These are phyloP conservation scores for Paracyclopina nana DNA, from an alignment of 1,140 invertebrate species.

Conservation along the genomic window DNA sequence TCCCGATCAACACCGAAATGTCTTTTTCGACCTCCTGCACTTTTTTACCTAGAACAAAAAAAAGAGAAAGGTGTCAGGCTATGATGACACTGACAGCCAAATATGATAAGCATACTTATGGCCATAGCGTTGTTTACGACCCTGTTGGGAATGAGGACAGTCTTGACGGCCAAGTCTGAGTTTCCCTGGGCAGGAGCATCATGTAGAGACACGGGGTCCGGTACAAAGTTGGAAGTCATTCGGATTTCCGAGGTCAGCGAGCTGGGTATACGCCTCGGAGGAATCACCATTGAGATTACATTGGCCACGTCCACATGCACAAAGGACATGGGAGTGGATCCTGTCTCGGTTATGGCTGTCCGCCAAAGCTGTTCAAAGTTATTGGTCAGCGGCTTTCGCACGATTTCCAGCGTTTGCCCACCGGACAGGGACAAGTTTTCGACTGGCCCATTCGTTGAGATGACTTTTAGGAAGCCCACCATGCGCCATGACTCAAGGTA, in stretches of 20 bases:
- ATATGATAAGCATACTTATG: background rate
- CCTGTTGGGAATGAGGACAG: background rate
- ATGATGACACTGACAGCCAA: background rate
- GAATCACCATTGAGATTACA: conserved; percentile 4
- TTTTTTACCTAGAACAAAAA: background rate
- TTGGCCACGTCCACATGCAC: background rate
- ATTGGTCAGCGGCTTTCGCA: background rate
- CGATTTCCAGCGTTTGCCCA: background rate
- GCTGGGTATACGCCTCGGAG: background rate
- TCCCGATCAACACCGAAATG: background rate
- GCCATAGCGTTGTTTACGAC: background rate
- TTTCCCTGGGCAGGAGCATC: no score
- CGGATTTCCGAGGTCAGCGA: background rate
- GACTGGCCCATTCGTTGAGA: background rate
- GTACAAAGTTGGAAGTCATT: background rate
- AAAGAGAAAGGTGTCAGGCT: background rate
- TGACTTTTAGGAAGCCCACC: background rate
- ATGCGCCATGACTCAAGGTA: background rate
- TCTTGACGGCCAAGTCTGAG: background rate
- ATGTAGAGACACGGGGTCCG: background rate
- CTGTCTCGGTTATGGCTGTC: background rate
- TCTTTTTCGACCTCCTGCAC: background rate
- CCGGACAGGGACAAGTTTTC: background rate
- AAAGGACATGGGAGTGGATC: background rate
- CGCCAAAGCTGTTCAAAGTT: background rate